Evolutionary conservation across 2,797 vertebrate genomes (phyloP), one percentile per base, ranked within the genome.

Genomic region (Sebastes matsubarae): DNA sequence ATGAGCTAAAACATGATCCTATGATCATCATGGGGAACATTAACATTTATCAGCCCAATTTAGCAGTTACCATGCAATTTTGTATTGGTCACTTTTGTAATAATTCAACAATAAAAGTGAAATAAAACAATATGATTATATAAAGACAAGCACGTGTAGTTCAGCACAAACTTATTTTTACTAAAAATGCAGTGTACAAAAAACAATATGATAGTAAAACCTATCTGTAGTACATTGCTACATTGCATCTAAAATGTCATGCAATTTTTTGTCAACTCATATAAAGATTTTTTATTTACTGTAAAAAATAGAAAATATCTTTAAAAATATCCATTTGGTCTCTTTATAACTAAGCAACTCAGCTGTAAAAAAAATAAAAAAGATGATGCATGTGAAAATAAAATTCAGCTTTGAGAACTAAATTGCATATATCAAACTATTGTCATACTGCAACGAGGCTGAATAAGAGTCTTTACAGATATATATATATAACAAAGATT

Each of bases 131-230:
- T 7, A 32, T 10, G 11, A 60, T 52, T 16, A 10, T 74, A 38
- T 74, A 38, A 72, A 80, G 57, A 80, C 57, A 76, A 78, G 12
- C 34, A 72, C 5, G 14, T 24, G 3, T 24, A 63, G 16, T 84
- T 90, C 5, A 67, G 71, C 90, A 81, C 77, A 93, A 90, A 82
- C 30, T 13, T 74, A 8, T 5, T 64, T 91, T 92, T 91, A 92
- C 90, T 93, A 79, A 13, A 85, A 88, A 89, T 29, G 30, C 3
- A 65, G 20, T 88, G 77, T 75, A 88, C 63, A 79, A 89, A 77
- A 77, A 84, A 82, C 46, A 88, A 27, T 77, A 8, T 68, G 95
- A 96, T 96, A 96, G 96, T 96, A 96, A 95, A 96, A 96, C 96
- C 95, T 94, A 96, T 96, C 95, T 75, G 70, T 85, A 77, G 79